Conservation (phyloP, 2,113 vertebrate genomes). For the mouse (Mus musculus) region GRCm39 chrX:41907501-41908000, state of each 20-base stretch:
- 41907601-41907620: neutral
- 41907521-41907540: constrained; percentile 6
- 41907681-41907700: neutral
- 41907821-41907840: neutral
- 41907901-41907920: neutral
- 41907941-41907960: neutral
- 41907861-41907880: constrained; percentile 5
- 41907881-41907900: neutral
- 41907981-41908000: neutral
- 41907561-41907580: neutral
- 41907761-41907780: constrained; percentile 19
- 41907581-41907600: neutral
- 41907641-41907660: neutral
- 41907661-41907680: neutral
- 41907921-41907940: neutral
- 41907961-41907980: neutral
- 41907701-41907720: neutral
- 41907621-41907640: neutral
- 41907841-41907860: constrained; percentile 7
- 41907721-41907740: neutral
- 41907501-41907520: neutral
- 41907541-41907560: constrained; percentile 23
- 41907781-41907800: neutral
- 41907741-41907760: constrained; percentile 1
- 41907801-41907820: neutral